A percentile compares a stretch with the other conserved stretches of the same genome.
Evolutionary conservation across 2,888 invertebrate species (phyloP).

Genomic region (Rhorus exstirpatorius): DNA sequence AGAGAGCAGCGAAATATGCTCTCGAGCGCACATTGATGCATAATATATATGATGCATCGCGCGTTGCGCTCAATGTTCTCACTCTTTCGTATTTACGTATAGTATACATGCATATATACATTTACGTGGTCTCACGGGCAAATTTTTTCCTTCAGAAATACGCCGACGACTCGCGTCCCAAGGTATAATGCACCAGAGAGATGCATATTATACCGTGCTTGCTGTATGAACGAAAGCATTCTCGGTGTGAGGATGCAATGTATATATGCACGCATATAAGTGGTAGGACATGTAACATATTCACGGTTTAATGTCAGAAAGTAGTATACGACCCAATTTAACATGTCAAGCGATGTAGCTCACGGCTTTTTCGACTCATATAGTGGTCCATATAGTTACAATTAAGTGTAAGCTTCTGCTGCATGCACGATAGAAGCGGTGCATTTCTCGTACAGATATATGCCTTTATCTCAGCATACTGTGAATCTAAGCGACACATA

Average conservation of each 20-base stretch:
- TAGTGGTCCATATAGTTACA: background rate
- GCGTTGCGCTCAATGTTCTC: slow-evolving; percentile 46
- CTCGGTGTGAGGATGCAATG: background rate
- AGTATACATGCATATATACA: background rate
- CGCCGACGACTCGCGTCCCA: slow-evolving; percentile 45
- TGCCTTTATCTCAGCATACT: background rate
- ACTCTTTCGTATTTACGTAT: slow-evolving; percentile 14
- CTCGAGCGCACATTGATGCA: slow-evolving; percentile 62
- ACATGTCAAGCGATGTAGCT: background rate
- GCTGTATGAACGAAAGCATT: background rate
- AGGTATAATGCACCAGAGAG: slow-evolving; percentile 40
- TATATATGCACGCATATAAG: background rate
- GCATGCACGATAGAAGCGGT: background rate
- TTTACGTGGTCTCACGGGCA: slow-evolving; percentile 5
- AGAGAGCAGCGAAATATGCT: slow-evolving; percentile 33
- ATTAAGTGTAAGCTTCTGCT: background rate
- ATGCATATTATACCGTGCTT: background rate
- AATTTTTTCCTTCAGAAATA: slow-evolving; percentile 39
- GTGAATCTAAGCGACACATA: background rate
- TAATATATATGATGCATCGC: slow-evolving; percentile 48
- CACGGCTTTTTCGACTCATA: background rate
- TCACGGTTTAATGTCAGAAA: background rate
- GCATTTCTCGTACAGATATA: background rate
- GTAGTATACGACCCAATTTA: slow-evolving; percentile 1
- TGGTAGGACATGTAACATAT: background rate